A percentile compares a stretch with the other conserved stretches of the same genome.
Conservation (phyloP, 2,113 vertebrate genomes). For the Solea solea region DNA sequence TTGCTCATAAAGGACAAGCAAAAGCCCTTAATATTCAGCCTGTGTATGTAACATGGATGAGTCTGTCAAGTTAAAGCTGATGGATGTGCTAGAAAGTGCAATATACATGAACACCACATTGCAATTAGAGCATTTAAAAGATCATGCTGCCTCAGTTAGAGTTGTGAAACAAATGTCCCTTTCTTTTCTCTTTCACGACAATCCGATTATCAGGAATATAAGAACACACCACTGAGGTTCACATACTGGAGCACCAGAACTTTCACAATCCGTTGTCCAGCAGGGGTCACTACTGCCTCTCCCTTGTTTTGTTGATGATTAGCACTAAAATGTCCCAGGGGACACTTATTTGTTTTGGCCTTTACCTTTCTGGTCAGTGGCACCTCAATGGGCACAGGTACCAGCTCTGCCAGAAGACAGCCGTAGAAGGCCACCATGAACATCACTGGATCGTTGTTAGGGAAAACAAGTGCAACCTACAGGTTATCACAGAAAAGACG, state of each 20-base stretch:
- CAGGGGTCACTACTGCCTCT: conserved; percentile 62
- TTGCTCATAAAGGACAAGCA: conserved; percentile 46
- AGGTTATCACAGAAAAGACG: background rate
- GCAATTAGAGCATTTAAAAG: conserved; percentile 23
- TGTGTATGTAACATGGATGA: conserved; percentile 32
- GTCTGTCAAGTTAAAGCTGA: conserved; percentile 34
- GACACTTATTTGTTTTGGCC: background rate
- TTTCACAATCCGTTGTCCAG: conserved; percentile 37
- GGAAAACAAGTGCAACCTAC: conserved; percentile 96
- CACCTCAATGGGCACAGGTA: conserved; percentile 96
- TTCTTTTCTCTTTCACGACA: background rate
- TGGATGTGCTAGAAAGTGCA: conserved; percentile 11
- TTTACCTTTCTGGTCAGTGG: conserved; percentile 95
- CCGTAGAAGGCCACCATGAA: conserved; percentile 98
- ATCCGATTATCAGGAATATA: background rate
- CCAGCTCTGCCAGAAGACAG: conserved; percentile 93
- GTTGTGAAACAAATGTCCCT: background rate
- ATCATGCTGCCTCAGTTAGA: background rate
- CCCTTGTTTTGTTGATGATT: background rate
- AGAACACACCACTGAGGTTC: background rate
- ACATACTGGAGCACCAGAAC: too few relatives aligned
- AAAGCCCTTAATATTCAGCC: conserved; percentile 55
- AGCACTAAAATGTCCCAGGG: conserved; percentile 2
- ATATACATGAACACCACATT: background rate
- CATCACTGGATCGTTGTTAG: conserved; percentile 95